Base-by-base conservation (phyloP, 2,888 invertebrate genomes). In the Leptinotarsa juncta region DNA sequence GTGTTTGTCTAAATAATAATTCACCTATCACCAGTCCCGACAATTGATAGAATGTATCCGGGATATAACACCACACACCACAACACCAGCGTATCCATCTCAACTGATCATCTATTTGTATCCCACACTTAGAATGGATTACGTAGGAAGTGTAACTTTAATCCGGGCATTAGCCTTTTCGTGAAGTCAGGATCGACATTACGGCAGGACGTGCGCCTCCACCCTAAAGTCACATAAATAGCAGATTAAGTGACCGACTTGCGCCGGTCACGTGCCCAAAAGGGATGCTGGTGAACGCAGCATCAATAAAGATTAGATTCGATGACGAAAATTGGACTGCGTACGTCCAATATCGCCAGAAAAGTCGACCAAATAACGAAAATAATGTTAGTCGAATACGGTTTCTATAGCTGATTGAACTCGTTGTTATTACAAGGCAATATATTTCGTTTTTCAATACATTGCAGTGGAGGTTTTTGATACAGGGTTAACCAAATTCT, bases 211-310 rank as follows among this genome's bases (percentile, higher is more conserved):
- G 85, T 85, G 85, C 77, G 85, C 83, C 79, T 84, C 85, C 84
- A 81, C 81, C 82, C 82, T 79, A 82, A 87, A 87, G 86, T 88
- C 88, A 86, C 87, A 88, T 88, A 88, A 88, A 88, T 88, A 88
- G 87, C 85, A 86, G 88, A 88, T 88, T 88, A 88, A 88, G 88
- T 88, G 88, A 88, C 88, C 88, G 87, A 88, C 86, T 85, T 86
- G 85, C 83, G 86, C 82, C 83, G 83, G 87, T 82, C 88, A 86
- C 88, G 88, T 88, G 86, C 80, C 83, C 73, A 60, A 62, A 73
- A 65, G 71, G 65, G 71, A 74, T 68, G 62, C 57, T 42, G 65
- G 71, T 67, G 71, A 79, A 81, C 79, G 82, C 81, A 80, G 83
- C 84, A 84, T 83, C 84, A 84, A 83, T 83, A 84, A 77, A 83